Percentiles rank a stretch among this genome's conserved stretches.
Evolutionary conservation across 2,888 invertebrate species (phyloP).

Genomic region (Zeuzera pyrina): DNA sequence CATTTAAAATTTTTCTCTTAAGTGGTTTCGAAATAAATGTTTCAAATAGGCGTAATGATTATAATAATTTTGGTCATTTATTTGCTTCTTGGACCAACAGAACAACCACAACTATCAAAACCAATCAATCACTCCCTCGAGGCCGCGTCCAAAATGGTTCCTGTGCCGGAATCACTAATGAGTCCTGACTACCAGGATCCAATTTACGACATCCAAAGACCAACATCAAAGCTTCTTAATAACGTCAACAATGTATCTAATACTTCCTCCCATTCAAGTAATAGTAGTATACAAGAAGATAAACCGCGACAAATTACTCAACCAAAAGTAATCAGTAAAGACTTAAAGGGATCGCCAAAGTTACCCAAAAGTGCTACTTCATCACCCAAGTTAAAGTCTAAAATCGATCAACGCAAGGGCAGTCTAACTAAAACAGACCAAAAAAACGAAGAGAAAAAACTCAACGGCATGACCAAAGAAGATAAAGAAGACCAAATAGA

Average conservation of each 20-base stretch:
- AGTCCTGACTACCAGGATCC: constrained; percentile 82
- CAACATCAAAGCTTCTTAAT: constrained; percentile 40
- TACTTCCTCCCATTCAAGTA: constrained; percentile 48
- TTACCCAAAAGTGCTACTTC: constrained; percentile 60
- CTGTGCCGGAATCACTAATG: constrained; percentile 90
- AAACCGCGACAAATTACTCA: constrained; percentile 26
- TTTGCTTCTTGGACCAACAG: too few species aligned
- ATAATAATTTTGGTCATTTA: too few species aligned
- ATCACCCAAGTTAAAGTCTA: constrained; percentile 56
- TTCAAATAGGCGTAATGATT: too few species aligned
- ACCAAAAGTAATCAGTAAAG: constrained; percentile 28
- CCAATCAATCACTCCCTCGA: constrained; percentile 76
- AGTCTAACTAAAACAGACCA: constrained; percentile 39
- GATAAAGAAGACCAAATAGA: constrained; percentile 35
- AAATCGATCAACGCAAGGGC: constrained; percentile 57
- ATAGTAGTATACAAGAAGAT: constrained; percentile 49
- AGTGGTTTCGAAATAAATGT: too few species aligned
- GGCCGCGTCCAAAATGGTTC: constrained; percentile 89
- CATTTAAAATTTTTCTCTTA: too few species aligned
- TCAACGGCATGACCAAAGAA: constrained; percentile 39
- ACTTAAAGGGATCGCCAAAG: constrained; percentile 53
- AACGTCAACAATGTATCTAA: constrained; percentile 30
- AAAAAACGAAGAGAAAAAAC: constrained; percentile 34
- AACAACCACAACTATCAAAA: constrained; percentile 25
- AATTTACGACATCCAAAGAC: constrained; percentile 56